These are phyloP conservation scores for Lynx canadensis DNA, from an alignment of 2,113 vertebrate genomes.

Conservation along the genomic window DNA sequence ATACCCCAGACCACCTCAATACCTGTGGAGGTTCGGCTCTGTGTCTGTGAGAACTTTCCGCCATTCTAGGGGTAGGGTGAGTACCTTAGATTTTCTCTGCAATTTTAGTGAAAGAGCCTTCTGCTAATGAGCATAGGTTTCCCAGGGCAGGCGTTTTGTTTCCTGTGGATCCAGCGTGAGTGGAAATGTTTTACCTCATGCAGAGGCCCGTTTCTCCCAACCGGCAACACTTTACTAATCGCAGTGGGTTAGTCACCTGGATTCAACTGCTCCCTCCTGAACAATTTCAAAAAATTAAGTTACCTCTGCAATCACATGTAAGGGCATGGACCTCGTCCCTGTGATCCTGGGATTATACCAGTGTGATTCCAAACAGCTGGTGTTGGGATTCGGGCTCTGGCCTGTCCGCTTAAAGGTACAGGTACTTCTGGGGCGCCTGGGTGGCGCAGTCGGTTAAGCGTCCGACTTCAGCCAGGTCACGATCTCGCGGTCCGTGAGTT, in stretches of 20 bases:
- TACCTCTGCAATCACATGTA: neutral
- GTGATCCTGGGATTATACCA: neutral
- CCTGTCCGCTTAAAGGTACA: neutral
- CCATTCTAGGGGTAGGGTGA: neutral
- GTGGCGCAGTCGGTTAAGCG: too few species aligned
- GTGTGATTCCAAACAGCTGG: neutral
- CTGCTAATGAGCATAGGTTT: neutral
- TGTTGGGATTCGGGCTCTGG: neutral
- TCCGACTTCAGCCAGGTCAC: too few species aligned
- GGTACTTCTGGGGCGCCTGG: neutral
- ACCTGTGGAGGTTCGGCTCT: neutral
- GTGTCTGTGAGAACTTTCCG: neutral
- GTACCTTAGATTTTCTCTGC: neutral
- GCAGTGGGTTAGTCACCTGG: neutral
- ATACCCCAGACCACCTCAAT: neutral
- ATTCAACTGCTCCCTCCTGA: neutral
- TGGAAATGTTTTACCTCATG: neutral
- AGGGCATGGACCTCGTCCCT: too few species aligned
- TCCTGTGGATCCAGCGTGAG: neutral
- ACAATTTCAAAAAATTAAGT: neutral
- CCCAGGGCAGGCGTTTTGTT: neutral
- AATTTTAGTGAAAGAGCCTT: neutral
- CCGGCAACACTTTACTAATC: neutral
- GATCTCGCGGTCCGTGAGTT: too few species aligned
- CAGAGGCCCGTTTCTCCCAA: neutral